Percentiles rank a stretch among this genome's conserved stretches.
These are phyloP conservation scores for Deroptyus accipitrinus DNA, from an alignment of 2,113 vertebrate genomes.

Conservation along the genomic window DNA sequence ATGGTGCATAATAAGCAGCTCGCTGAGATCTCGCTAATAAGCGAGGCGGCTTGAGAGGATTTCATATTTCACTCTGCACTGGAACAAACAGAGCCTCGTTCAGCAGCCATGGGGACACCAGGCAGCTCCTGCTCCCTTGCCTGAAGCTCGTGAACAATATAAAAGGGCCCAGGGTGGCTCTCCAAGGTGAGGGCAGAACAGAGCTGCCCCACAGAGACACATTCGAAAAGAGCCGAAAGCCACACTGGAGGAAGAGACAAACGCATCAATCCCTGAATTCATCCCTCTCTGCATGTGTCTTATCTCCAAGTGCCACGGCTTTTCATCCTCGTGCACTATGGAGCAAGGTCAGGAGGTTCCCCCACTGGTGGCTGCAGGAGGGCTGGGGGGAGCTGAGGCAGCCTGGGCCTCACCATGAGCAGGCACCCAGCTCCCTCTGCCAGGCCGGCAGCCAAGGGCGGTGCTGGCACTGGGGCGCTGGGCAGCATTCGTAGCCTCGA, in stretches of 20 bases:
- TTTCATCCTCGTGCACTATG: neutral
- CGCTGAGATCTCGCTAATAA: slow-evolving; percentile 68
- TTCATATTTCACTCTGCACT: slow-evolving; percentile 60
- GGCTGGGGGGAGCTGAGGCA: neutral
- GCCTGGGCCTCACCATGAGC: fast-evolving
- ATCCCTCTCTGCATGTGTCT: neutral
- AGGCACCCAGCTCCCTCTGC: neutral
- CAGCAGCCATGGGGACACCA: slow-evolving; percentile 20
- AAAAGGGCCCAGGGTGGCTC: neutral
- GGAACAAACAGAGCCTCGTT: slow-evolving; percentile 53
- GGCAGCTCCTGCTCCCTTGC: neutral
- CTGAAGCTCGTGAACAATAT: neutral
- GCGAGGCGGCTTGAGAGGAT: slow-evolving; percentile 58
- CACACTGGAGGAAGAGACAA: neutral
- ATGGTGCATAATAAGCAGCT: slow-evolving; percentile 71
- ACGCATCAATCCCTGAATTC: neutral
- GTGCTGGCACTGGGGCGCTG: fast-evolving
- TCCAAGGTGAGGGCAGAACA: neutral
- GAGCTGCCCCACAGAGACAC: neutral
- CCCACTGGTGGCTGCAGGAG: neutral
- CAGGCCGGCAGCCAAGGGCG: neutral
- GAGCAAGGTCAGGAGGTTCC: neutral
- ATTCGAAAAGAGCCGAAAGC: neutral
- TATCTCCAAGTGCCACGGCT: neutral
- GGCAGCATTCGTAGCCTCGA: neutral